Base-by-base conservation (phyloP, 2,888 invertebrate species). In the Nineta flava region DNA sequence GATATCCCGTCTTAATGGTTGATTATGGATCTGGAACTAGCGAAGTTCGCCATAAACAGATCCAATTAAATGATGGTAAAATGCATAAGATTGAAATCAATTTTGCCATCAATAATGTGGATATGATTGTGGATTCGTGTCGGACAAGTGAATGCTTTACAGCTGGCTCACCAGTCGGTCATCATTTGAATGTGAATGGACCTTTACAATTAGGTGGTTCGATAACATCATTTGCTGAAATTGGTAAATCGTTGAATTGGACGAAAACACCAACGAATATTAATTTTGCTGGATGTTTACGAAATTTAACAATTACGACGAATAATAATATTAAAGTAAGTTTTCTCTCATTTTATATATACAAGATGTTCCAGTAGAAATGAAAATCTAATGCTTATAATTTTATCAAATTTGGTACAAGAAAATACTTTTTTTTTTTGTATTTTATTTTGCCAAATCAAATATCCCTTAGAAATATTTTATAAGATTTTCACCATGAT, bases 11-110 rank as follows among this genome's bases (percentile, higher is more conserved):
- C 0, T 70, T 96, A 9, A 76, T 84, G 26, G 78, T 95, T 5
- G 87, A 94, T 70, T 88, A 92, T 61, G 96, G 96, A 0, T 77
- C 84, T 0, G 91, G 91, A 0, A 83, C 87, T 1, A 75, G 79
- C 1, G 75, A 76, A 55, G 71, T 84, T 35, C 79, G 79, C 61
- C 76, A 84, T 62, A 73, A 75, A 50, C 76, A 81, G 19, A 81
- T 83, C 16, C 77, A 79, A 58, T 70, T 95, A 21, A 80, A 82
- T 45, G 88, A 93, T 59, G 91, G 92, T 2, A 81, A 84, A 57
- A 83, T 82, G 59, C 97, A 99, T 65, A 77, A 82, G 48, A 79
- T 99, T 56, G 88, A 91, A 57, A 83, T 95, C 13, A 76, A 79
- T 15, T 75, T 79, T 17, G 75, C 76, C 38, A 56, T 59, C 46